These are phyloP conservation scores for Aporophyla lueneburgensis DNA, from an alignment of 2,888 invertebrate species.

Conservation along the genomic window DNA sequence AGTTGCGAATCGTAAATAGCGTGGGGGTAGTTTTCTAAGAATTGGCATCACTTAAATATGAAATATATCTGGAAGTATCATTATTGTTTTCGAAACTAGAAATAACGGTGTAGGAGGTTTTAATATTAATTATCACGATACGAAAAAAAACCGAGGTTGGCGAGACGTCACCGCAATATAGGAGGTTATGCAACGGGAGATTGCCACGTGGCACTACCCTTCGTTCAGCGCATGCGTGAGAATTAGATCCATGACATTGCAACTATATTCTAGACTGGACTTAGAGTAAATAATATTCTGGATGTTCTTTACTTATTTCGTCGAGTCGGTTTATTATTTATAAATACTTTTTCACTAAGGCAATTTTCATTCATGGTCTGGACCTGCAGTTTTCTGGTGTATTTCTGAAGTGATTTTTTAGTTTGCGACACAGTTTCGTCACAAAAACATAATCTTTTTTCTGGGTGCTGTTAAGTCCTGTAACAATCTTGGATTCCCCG, in stretches of 20 bases:
- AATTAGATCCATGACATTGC: conserved; percentile 76
- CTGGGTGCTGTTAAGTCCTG: background rate
- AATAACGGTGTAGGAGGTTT: background rate
- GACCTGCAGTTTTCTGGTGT: background rate
- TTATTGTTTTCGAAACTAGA: background rate
- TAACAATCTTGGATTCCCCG: conserved; percentile 44
- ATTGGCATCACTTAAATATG: background rate
- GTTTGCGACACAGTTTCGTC: background rate
- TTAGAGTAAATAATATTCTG: conserved; percentile 10
- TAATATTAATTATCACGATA: background rate
- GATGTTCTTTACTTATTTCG: background rate
- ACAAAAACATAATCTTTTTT: background rate
- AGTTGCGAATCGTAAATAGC: background rate
- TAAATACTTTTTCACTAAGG: background rate
- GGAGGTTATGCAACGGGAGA: conserved; percentile 88
- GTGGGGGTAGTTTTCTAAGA: conserved; percentile 6
- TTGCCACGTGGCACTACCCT: conserved; percentile 83
- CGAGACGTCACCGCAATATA: conserved; percentile 52
- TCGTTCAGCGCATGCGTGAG: conserved; percentile 82
- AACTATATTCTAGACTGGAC: conserved; percentile 58
- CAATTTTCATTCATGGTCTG: background rate
- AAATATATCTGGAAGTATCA: background rate
- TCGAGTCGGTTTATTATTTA: background rate
- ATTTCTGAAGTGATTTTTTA: background rate
- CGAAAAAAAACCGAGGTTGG: conserved; percentile 13